Conservation (phyloP, 2,888 invertebrate species). For the Spicauda simplicius region DNA sequence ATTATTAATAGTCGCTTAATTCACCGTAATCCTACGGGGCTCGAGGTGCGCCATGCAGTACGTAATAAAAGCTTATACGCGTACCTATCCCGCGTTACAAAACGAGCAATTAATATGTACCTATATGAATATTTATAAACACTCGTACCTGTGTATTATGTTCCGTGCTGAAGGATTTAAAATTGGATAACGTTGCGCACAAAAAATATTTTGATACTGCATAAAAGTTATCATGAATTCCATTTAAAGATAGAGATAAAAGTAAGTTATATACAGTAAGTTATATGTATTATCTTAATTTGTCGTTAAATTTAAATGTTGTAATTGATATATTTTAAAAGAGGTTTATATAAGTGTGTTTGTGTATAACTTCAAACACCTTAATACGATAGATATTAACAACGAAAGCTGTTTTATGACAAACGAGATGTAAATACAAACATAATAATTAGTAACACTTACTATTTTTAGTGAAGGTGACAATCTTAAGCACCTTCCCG, state of each 20-base stretch:
- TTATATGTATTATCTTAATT: too few species aligned
- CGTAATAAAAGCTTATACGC: slow-evolving; percentile 56
- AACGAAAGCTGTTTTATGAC: too few species aligned
- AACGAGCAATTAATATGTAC: slow-evolving; percentile 42
- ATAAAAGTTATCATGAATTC: background rate
- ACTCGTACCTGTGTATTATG: background rate
- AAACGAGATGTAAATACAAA: too few species aligned
- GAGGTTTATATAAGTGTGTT: too few species aligned
- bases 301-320: too few species aligned
- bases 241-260: too few species aligned
- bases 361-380: too few species aligned
- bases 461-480: slow-evolving; percentile 99
- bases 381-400: too few species aligned
- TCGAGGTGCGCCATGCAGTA: slow-evolving; percentile 52
- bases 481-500: slow-evolving; percentile 99
- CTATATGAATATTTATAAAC: slow-evolving; percentile 9
- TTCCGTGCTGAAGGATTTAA: background rate
- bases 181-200: background rate
- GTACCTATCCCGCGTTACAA: slow-evolving; percentile 52
- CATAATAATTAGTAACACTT: slow-evolving; percentile 69
- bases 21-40: slow-evolving; percentile 58
- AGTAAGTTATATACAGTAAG: too few species aligned
- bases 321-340: too few species aligned
- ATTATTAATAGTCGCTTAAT: slow-evolving; percentile 74
- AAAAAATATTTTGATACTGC: background rate